These are phyloP conservation scores for Drosophila kikkawai DNA, from an alignment of 1,140 invertebrate genomes.

Conservation along the genomic window DNA sequence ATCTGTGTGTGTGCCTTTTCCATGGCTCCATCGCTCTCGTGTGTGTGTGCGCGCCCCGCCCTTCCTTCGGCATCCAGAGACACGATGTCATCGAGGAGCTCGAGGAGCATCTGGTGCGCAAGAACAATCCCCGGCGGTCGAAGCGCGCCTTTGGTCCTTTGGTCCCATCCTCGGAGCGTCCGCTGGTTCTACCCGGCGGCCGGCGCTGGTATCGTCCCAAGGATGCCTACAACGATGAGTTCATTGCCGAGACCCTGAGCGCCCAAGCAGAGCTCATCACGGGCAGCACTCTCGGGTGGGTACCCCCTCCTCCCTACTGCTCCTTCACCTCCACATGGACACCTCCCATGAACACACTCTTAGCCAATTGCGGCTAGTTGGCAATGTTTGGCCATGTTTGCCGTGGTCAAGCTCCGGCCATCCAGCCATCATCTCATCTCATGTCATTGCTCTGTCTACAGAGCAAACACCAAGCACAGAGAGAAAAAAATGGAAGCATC, in stretches of 20 bases:
- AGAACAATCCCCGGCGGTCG: slow-evolving; percentile 84
- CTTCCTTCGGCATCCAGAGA: slow-evolving; percentile 64
- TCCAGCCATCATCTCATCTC: slow-evolving; percentile 25
- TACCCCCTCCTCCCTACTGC: slow-evolving; percentile 5
- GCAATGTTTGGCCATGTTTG: slow-evolving; percentile 53
- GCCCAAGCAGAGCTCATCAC: slow-evolving; percentile 91
- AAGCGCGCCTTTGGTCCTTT: slow-evolving; percentile 86
- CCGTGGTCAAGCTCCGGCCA: slow-evolving; percentile 37
- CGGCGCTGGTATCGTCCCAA: slow-evolving; percentile 90
- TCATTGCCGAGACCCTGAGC: slow-evolving; percentile 90
- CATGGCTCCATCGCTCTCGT: slow-evolving; percentile 23
- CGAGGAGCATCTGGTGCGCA: slow-evolving; percentile 84
- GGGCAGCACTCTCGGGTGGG: slow-evolving; percentile 91
- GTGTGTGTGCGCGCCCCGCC: not conserved
- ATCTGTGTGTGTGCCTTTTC: slow-evolving; percentile 35
- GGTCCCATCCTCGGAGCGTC: slow-evolving; percentile 86
- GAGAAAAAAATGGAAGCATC: not conserved
- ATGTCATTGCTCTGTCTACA: slow-evolving; percentile 35
- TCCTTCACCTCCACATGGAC: slow-evolving; percentile 1
- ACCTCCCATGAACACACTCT: slow-evolving; percentile 3
- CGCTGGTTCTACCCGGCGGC: slow-evolving; percentile 89
- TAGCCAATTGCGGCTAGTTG: slow-evolving; percentile 41
- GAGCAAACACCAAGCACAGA: slow-evolving; percentile 26
- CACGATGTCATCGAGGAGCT: slow-evolving; percentile 85
- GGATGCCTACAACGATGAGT: slow-evolving; percentile 92